A percentile compares a stretch with the other conserved stretches of the same genome.
phyloP scores from a whole-genome alignment of 1,140 invertebrate species.

The Carposina sasakii region DNA sequence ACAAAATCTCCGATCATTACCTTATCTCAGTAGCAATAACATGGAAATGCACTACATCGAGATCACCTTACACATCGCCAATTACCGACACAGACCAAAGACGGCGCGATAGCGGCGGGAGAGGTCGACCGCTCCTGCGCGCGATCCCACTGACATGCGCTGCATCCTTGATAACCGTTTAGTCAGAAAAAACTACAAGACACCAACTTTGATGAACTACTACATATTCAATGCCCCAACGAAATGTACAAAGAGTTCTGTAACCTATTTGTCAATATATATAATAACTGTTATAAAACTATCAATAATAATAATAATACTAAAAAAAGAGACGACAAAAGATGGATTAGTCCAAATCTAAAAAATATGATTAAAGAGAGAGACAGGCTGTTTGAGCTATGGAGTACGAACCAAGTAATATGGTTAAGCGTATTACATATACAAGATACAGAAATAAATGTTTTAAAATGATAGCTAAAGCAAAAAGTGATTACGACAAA shows the following conservation, averaged over 20 bases:
- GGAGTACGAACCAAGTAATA: slow-evolving; percentile 17
- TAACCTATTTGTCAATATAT: slow-evolving; percentile 11
- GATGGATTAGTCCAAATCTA: slow-evolving; percentile 4
- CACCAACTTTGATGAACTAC: slow-evolving; percentile 9
- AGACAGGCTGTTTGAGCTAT: slow-evolving; percentile 15
- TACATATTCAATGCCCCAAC: slow-evolving; percentile 8
- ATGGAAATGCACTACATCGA: background rate
- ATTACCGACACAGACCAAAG: background rate
- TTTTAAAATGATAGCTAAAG: background rate
- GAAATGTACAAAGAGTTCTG: slow-evolving; percentile 7
- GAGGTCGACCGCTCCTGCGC: background rate
- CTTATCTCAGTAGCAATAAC: background rate
- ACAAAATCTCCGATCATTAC: slow-evolving; percentile 20
- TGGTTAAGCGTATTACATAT: slow-evolving; percentile 14
- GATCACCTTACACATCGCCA: background rate
- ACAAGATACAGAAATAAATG: slow-evolving; percentile 17
- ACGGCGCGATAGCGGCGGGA: background rate
- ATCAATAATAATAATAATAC: background rate
- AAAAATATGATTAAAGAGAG: slow-evolving; percentile 9
- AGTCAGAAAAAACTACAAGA: slow-evolving; percentile 11
- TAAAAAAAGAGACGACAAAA: background rate
- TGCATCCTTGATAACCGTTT: background rate
- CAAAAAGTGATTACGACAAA: background rate
- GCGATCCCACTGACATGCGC: background rate
- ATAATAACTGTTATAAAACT: slow-evolving; percentile 8